Evolutionary conservation across 64 coral and sea anemone genomes (phyloP).

Genomic region (Pocillopora verrucosa): DNA sequence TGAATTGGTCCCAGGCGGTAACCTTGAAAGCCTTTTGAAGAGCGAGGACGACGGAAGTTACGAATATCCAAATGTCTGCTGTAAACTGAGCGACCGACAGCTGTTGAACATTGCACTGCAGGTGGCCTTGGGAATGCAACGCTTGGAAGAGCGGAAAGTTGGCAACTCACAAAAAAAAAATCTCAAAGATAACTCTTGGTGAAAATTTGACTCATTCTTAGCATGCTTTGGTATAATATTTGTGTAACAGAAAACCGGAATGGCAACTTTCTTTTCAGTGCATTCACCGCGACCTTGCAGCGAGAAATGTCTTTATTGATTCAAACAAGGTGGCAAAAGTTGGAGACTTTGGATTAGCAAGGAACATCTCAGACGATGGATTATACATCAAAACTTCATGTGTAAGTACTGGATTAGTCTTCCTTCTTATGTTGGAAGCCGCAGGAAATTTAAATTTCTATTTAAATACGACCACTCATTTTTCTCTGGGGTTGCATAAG

Average conservation of each 20-base stretch:
- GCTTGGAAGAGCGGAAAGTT: constrained; percentile 11
- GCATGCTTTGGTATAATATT: neutral
- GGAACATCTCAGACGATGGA: neutral
- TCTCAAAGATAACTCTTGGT: neutral
- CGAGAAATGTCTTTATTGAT: neutral
- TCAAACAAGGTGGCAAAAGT: neutral
- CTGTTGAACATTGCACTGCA: neutral
- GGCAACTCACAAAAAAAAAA: too few relatives aligned
- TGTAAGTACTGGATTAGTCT: neutral
- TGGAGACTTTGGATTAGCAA: constrained; percentile 11
- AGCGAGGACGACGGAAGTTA: neutral
- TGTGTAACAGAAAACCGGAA: neutral
- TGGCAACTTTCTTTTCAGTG: neutral
- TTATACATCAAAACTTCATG: neutral
- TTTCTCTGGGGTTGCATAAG: too few relatives aligned
- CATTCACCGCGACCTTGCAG: neutral
- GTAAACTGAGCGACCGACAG: constrained; percentile 2
- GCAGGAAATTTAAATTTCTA: too few relatives aligned
- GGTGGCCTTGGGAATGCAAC: constrained; percentile 4
- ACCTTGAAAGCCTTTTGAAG: neutral
- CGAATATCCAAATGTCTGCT: neutral
- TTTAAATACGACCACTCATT: too few relatives aligned
- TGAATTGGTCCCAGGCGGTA: neutral
- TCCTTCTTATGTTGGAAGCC: too few relatives aligned
- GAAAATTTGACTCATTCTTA: neutral